These are phyloP conservation scores for Ophraella communa DNA, from an alignment of 2,888 invertebrate species.

Conservation along the genomic window DNA sequence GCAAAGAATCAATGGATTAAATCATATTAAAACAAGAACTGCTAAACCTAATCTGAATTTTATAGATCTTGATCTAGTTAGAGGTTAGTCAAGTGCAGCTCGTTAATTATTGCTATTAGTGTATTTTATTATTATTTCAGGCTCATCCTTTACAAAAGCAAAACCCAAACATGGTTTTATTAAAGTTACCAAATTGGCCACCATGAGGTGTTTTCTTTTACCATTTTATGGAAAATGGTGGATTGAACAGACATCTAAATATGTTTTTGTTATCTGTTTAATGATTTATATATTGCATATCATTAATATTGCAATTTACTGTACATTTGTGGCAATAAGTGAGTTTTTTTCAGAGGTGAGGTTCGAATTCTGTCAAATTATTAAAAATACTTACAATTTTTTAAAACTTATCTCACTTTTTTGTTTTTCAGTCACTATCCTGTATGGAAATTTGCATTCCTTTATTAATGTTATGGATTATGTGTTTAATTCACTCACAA, in stretches of 20 bases:
- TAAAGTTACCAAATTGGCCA: conserved; percentile 83
- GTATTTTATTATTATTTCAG: conserved; percentile 60
- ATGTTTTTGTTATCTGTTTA: conserved; percentile 76
- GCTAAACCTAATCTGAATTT: conserved; percentile 87
- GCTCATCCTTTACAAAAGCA: conserved; percentile 94
- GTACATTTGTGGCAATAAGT: conserved; percentile 11
- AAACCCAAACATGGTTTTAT: conserved; percentile 92
- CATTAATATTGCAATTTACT: conserved; percentile 62
- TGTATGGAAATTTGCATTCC: conserved; percentile 77
- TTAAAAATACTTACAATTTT: neutral
- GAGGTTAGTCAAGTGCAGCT: conserved; percentile 70
- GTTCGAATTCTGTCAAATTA: neutral
- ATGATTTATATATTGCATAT: conserved; percentile 80
- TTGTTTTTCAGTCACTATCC: conserved; percentile 66
- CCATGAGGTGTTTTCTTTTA: conserved; percentile 80
- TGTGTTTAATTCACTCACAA: conserved; percentile 81
- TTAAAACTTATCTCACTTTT: too few species aligned
- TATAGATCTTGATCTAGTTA: conserved; percentile 94
- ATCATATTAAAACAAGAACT: conserved; percentile 76
- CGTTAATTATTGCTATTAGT: neutral
- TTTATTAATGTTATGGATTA: conserved; percentile 72
- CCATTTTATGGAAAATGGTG: conserved; percentile 90
- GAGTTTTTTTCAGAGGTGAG: conserved; percentile 44
- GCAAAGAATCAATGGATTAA: conserved; percentile 85
- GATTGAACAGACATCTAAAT: conserved; percentile 84